These are phyloP conservation scores for Cristatella mucedo DNA, from an alignment of 2,888 invertebrate genomes.

Conservation along the genomic window DNA sequence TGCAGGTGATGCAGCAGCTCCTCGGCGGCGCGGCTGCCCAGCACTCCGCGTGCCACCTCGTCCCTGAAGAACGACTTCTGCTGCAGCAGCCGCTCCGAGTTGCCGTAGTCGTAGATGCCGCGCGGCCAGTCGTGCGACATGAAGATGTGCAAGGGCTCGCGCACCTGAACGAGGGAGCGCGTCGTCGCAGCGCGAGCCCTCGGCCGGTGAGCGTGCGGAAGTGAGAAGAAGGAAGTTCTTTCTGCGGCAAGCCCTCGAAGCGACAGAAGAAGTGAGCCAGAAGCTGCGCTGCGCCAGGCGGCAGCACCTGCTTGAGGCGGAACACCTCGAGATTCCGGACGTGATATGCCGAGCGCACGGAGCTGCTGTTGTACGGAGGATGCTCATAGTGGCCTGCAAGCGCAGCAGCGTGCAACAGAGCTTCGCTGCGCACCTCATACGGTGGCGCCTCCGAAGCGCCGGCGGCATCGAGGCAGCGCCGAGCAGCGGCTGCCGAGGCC, in stretches of 20 bases:
- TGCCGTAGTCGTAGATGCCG: slow-evolving; percentile 69
- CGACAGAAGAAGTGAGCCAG: too few relatives aligned
- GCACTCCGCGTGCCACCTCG: slow-evolving; percentile 59
- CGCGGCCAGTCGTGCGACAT: slow-evolving; percentile 94
- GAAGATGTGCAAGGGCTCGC: slow-evolving; percentile 60
- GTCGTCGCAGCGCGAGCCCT: too few relatives aligned
- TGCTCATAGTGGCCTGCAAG: slow-evolving; percentile 58
- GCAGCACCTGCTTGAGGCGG: slow-evolving; percentile 62
- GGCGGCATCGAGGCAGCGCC: background rate
- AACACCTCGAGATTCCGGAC: slow-evolving; percentile 73
- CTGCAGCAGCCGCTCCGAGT: slow-evolving; percentile 53
- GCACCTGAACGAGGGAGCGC: too few relatives aligned
- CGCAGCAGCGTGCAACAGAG: too few relatives aligned
- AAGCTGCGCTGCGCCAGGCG: too few relatives aligned
- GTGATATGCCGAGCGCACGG: slow-evolving; percentile 78
- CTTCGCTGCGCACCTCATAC: too few relatives aligned
- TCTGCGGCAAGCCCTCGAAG: too few relatives aligned
- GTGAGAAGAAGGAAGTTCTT: too few relatives aligned
- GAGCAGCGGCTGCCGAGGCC: background rate
- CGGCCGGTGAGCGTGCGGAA: too few relatives aligned
- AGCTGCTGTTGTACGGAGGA: slow-evolving; percentile 62
- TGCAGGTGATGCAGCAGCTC: slow-evolving; percentile 62
- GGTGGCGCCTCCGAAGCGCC: background rate
- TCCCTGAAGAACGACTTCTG: slow-evolving; percentile 66
- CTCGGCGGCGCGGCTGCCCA: slow-evolving; percentile 75